Conservation (phyloP, 1,140 invertebrate genomes). For the Sarcophaga peregrina region DNA sequence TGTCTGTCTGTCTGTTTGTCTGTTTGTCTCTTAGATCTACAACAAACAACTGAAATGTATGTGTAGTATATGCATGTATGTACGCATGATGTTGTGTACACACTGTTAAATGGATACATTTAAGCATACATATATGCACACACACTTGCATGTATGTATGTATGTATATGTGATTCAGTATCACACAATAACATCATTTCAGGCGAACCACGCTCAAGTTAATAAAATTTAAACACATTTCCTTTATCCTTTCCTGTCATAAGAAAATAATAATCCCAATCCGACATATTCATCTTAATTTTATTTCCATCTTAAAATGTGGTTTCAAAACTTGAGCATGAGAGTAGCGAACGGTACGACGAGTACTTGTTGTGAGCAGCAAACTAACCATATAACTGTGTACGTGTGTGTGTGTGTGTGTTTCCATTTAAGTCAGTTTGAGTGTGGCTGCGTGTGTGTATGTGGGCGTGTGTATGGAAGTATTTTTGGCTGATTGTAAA, state of each 20-base stretch:
- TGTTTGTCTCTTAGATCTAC: neutral
- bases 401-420: neutral
- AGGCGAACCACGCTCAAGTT: constrained; percentile 30
- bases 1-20: too few species aligned
- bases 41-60: neutral
- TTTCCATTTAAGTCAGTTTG: too few species aligned
- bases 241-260: constrained; percentile 46
- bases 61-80: neutral
- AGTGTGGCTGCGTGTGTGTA: too few species aligned
- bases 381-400: constrained; percentile 4
- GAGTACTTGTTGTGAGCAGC: constrained; percentile 7
- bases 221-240: constrained; percentile 47
- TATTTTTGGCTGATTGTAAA: too few species aligned
- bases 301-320: constrained; percentile 44
- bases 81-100: neutral
- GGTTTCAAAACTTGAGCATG: constrained; percentile 25
- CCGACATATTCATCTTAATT: constrained; percentile 46
- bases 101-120: neutral
- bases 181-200: constrained; percentile 34
- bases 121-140: neutral
- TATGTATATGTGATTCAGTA: neutral
- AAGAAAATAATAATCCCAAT: constrained; percentile 48
- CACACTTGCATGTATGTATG: neutral
- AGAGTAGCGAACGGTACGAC: neutral
- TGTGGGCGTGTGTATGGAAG: too few species aligned